Evolutionary conservation across 2,113 vertebrate genomes (phyloP).

Genomic region (Lepus timidus): DNA sequence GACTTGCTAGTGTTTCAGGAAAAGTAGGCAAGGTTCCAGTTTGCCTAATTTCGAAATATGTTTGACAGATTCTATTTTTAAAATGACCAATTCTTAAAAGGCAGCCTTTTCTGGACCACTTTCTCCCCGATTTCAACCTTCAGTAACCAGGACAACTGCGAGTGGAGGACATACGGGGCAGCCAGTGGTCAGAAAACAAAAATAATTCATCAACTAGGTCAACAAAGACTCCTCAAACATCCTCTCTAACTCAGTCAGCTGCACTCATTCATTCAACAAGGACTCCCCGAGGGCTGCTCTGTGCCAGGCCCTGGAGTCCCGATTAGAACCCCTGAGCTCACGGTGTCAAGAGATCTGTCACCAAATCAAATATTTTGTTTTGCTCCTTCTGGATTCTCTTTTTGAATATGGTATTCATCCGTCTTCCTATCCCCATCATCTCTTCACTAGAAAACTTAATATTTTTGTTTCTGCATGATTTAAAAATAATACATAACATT

Average conservation of each 20-base stretch:
- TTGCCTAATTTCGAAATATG: conserved; percentile 8
- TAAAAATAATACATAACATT: conserved; percentile 55
- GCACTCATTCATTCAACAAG: neutral
- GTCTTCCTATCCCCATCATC: conserved; percentile 26
- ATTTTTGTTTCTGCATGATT: conserved; percentile 43
- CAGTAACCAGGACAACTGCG: neutral
- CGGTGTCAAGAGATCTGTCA: conserved; percentile 61
- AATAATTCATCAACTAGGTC: neutral
- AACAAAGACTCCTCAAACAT: neutral
- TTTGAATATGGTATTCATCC: neutral
- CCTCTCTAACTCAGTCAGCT: neutral
- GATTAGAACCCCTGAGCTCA: neutral
- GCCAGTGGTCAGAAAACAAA: neutral
- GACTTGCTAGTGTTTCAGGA: conserved; percentile 43
- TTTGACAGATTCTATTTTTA: conserved; percentile 28
- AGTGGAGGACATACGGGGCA: neutral
- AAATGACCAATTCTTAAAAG: neutral
- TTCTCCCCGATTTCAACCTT: too few relatives aligned
- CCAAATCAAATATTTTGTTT: conserved; percentile 59
- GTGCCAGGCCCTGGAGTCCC: neutral
- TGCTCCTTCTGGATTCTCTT: neutral
- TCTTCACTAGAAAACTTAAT: conserved; percentile 36
- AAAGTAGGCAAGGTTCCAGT: conserved; percentile 24
- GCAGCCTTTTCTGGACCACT: neutral
- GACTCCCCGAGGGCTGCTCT: neutral